These are phyloP conservation scores for Hoplostethus atlanticus DNA, from an alignment of 2,797 vertebrate species.

Conservation along the genomic window DNA sequence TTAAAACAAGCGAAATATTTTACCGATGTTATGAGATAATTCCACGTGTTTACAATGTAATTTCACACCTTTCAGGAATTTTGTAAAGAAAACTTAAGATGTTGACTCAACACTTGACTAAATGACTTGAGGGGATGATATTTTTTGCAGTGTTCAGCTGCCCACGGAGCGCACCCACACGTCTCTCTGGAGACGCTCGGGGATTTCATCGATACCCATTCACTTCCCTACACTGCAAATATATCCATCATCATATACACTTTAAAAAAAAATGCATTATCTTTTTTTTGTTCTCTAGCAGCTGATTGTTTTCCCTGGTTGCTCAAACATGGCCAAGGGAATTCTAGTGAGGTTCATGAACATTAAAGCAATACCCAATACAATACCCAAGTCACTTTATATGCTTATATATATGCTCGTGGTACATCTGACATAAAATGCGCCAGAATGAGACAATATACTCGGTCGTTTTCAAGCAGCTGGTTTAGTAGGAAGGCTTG, in stretches of 20 bases:
- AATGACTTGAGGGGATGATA: constrained; percentile 14
- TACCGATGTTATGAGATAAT: not conserved
- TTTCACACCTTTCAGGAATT: not conserved
- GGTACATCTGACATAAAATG: too few relatives aligned
- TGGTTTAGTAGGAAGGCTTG: too few relatives aligned
- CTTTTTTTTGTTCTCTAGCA: too few relatives aligned
- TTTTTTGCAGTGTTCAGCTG: constrained; percentile 63
- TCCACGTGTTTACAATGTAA: not conserved
- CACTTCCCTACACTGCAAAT: constrained; percentile 19
- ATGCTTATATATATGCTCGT: too few relatives aligned
- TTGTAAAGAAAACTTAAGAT: not conserved
- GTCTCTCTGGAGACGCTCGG: constrained; percentile 38
- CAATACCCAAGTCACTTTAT: too few relatives aligned
- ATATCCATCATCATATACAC: not conserved
- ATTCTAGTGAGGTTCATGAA: too few relatives aligned
- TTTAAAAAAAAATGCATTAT: too few relatives aligned
- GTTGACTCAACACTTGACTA: constrained; percentile 13
- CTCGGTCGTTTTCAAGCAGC: too few relatives aligned
- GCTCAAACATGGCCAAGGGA: too few relatives aligned
- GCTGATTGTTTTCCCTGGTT: too few relatives aligned
- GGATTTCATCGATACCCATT: constrained; percentile 19
- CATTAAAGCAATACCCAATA: too few relatives aligned
- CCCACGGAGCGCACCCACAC: constrained; percentile 41
- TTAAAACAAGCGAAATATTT: not conserved
- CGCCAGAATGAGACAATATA: too few relatives aligned